Conservation (phyloP, 2,888 invertebrate genomes). For the Euplagia quadripunctaria region DNA sequence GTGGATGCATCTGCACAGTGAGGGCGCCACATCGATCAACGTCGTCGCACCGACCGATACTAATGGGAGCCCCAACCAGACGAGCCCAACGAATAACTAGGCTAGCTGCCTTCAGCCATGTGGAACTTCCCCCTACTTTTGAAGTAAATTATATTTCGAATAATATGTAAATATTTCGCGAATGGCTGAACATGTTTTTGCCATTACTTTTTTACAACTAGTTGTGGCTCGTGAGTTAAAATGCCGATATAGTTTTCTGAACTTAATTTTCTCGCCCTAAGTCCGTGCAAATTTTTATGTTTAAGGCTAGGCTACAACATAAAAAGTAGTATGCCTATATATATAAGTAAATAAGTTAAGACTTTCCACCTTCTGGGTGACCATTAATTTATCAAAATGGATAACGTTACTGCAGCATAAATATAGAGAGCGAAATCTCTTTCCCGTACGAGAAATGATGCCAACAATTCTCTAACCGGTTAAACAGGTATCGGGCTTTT, state of each 20-base stretch:
- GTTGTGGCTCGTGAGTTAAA: too few species aligned
- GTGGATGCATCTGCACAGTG: slow-evolving; percentile 60
- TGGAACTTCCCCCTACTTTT: slow-evolving; percentile 41
- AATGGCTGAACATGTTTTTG: background rate
- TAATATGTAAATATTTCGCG: slow-evolving; percentile 28
- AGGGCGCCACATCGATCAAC: slow-evolving; percentile 73
- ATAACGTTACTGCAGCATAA: too few species aligned
- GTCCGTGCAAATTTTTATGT: background rate
- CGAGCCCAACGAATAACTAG: slow-evolving; percentile 54
- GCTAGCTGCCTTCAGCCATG: slow-evolving; percentile 45
- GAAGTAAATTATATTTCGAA: slow-evolving; percentile 49
- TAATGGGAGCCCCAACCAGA: slow-evolving; percentile 68
- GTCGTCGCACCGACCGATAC: slow-evolving; percentile 71
- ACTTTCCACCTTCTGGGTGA: too few species aligned
- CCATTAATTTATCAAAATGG: too few species aligned
- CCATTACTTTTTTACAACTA: background rate
- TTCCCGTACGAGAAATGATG: too few species aligned
- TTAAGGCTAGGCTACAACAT: background rate
- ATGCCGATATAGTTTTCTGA: background rate
- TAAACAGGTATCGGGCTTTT: too few species aligned
- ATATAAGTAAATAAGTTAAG: too few species aligned
- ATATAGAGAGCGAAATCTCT: too few species aligned
- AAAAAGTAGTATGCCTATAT: background rate
- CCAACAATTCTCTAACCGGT: too few species aligned
- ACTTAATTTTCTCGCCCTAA: background rate